Percentiles rank a stretch among this genome's conserved stretches.
phyloP scores from a whole-genome alignment of 2,888 invertebrate genomes.

The Sarcophaga rosellei region DNA sequence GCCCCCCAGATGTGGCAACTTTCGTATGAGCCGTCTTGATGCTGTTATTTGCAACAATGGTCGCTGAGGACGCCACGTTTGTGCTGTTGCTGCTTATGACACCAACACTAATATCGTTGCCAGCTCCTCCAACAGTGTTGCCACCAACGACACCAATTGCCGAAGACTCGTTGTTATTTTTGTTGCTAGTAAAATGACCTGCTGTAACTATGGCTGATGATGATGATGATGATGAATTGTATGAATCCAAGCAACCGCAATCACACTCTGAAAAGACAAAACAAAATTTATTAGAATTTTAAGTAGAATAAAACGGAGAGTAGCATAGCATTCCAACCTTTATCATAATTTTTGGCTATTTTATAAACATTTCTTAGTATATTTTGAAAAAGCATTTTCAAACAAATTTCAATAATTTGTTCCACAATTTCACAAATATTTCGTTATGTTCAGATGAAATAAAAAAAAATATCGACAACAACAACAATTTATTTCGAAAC shows the following conservation, averaged over 20 bases:
- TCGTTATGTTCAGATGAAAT: slow-evolving; percentile 1
- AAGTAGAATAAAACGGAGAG: too few relatives aligned
- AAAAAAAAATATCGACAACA: not conserved
- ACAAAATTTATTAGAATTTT: not conserved
- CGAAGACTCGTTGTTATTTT: slow-evolving; percentile 65
- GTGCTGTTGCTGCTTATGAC: slow-evolving; percentile 67
- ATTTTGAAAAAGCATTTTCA: slow-evolving; percentile 64
- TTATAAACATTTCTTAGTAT: slow-evolving; percentile 60
- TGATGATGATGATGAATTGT: slow-evolving; percentile 68
- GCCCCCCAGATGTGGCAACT: slow-evolving; percentile 82
- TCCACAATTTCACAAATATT: slow-evolving; percentile 58
- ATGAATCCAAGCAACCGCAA: slow-evolving; percentile 81
- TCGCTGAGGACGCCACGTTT: slow-evolving; percentile 70
- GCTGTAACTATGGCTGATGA: slow-evolving; percentile 62
- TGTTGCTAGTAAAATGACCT: slow-evolving; percentile 50
- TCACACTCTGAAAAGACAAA: slow-evolving; percentile 76
- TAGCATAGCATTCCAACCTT: slow-evolving; percentile 42
- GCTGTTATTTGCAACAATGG: slow-evolving; percentile 75
- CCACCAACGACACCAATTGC: slow-evolving; percentile 71
- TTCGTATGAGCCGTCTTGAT: slow-evolving; percentile 82
- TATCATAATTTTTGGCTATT: slow-evolving; percentile 58
- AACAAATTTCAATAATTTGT: slow-evolving; percentile 47
- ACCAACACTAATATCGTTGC: slow-evolving; percentile 66
- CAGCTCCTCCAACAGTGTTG: slow-evolving; percentile 68
- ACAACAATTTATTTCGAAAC: slow-evolving; percentile 50